Conservation (phyloP, 2,888 invertebrate species). For the Lithophane ornitopus region DNA sequence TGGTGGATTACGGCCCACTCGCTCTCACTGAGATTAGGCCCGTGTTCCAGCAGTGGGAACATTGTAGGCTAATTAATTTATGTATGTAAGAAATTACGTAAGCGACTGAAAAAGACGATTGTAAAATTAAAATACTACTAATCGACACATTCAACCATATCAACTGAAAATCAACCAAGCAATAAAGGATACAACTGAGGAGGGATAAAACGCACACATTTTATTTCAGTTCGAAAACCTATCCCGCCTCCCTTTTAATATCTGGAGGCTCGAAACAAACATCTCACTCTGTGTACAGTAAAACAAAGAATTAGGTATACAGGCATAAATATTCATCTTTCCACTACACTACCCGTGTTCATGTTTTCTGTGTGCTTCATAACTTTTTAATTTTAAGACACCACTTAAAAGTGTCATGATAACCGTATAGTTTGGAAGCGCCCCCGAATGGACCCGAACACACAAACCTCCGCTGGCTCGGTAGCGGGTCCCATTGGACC, state of each 20-base stretch:
- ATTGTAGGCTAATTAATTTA: too few species aligned
- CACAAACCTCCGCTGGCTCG: too few species aligned
- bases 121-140: too few species aligned
- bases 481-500: too few species aligned
- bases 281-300: constrained; percentile 21
- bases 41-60: too few species aligned
- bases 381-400: background rate
- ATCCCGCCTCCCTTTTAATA: constrained; percentile 15
- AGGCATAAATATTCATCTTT: background rate
- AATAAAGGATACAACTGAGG: background rate
- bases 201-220: constrained; percentile 24
- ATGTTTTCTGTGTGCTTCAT: background rate
- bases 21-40: too few species aligned
- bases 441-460: too few species aligned
- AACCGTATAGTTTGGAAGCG: too few species aligned
- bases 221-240: constrained; percentile 19
- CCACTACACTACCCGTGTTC: too few species aligned
- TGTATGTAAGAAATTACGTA: too few species aligned
- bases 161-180: background rate
- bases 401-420: background rate
- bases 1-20: too few species aligned
- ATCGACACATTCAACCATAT: background rate
- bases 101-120: too few species aligned
- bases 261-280: constrained; percentile 36
- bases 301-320: background rate